A percentile compares a stretch with the other conserved stretches of the same genome.
These are phyloP conservation scores for Ranitomeya variabilis DNA, from an alignment of 2,113 vertebrate genomes.

Conservation along the genomic window DNA sequence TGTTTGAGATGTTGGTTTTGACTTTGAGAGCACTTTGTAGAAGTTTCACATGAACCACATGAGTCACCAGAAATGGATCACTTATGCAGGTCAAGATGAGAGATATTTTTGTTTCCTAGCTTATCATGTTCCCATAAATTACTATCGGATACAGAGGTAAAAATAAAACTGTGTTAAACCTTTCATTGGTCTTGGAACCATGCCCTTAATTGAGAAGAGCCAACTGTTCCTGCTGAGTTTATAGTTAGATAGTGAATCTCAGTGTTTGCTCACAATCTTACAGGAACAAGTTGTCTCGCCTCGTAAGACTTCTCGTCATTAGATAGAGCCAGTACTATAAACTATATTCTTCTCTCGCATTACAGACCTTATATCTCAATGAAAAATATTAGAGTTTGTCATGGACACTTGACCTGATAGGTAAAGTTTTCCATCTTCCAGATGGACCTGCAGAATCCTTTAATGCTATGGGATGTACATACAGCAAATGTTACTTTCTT, in stretches of 20 bases:
- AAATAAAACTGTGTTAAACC: conserved; percentile 15
- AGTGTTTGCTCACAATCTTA: neutral
- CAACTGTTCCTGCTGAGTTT: conserved; percentile 4
- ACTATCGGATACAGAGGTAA: conserved; percentile 20
- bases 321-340: no score
- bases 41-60: conserved; percentile 29
- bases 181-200: conserved; percentile 27
- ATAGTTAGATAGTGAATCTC: neutral
- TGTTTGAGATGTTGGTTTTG: neutral
- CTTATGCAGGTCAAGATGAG: conserved; percentile 23
- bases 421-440: neutral
- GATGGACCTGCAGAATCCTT: neutral
- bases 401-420: neutral
- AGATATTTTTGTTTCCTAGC: neutral
- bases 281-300: neutral
- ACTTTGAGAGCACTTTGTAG: neutral
- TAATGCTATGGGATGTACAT: neutral
- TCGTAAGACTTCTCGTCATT: neutral
- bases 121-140: conserved; percentile 49
- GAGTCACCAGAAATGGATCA: conserved; percentile 22
- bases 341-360: neutral
- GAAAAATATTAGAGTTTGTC: neutral
- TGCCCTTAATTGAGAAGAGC: conserved; percentile 37
- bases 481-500: neutral
- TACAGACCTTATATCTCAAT: neutral